Evolutionary conservation across 2,113 vertebrate genomes (phyloP).

Genomic region (Gymnarchus niloticus): DNA sequence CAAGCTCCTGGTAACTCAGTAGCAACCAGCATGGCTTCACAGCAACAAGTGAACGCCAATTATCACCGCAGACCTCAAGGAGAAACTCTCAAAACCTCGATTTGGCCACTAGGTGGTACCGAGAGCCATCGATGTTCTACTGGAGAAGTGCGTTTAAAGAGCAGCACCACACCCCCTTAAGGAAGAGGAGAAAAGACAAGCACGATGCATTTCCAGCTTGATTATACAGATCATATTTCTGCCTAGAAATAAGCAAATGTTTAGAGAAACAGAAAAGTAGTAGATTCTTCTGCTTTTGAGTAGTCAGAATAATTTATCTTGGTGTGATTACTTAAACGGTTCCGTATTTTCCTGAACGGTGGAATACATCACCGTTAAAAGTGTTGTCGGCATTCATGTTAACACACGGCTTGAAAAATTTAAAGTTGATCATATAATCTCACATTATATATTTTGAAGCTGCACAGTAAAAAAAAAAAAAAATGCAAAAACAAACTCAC

Average conservation of each 20-base stretch:
- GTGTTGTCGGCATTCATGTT: neutral
- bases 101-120: neutral
- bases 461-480: neutral
- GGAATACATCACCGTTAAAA: neutral
- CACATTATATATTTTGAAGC: neutral
- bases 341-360: neutral
- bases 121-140: neutral
- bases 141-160: neutral
- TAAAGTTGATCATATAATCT: neutral
- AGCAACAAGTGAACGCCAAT: neutral
- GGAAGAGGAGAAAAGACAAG: neutral
- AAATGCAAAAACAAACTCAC: neutral
- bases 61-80: neutral
- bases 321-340: too few species aligned
- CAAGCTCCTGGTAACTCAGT: neutral
- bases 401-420: neutral
- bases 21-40: neutral
- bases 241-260: neutral
- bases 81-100: neutral
- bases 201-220: neutral
- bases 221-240: neutral
- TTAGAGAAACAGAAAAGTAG: too few species aligned
- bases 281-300: neutral
- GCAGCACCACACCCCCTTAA: neutral
- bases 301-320: neutral